Evolutionary conservation across 2,797 vertebrate species (phyloP), one percentile per base, ranked within the genome.

Genomic region (Esox masquinongy): DNA sequence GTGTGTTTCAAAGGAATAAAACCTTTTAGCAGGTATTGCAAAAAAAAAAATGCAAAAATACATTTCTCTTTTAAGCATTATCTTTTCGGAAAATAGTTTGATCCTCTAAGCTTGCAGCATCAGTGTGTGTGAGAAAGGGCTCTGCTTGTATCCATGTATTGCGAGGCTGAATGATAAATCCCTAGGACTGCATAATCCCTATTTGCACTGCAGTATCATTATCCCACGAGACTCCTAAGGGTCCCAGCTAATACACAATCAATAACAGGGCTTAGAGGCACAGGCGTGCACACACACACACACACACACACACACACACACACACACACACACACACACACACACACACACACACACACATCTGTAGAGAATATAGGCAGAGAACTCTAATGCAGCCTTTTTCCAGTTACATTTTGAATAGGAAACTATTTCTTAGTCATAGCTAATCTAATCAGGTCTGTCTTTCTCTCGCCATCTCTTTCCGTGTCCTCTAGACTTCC

Each of bases 401-500:
- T 59, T 61, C 24, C 22, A 61, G 56, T 61, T 14, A 0, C 11
- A 26, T 24, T 61, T 24, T 61, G 22, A 24, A 26, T 14, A 24
- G 56, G 1, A 61, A 26, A 14, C 22, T 0, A 12, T 26, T 24
- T 61, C 56, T 12, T 61, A 61, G 56, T 26, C 56, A 24, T 24
- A 61, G 4, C 3, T 61, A 22, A 59, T 61, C 56, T 61, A 61
- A 61, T 61, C n/a, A 12, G 9, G 16, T 56, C 6, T 22, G 5
- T 56, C 53, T 22, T 5, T 22, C 53, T 56, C n/a, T 56, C 8
- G 0, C 4, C 11, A 29, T 64, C 19, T 70, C 31, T 72, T 36
- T 75, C 34, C 26, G 53, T 71, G 29, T 69, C 68, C 16, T 74
- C 39, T 74, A 94, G 97, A 91, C 94, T 99, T 92, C 95, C 97